Conservation (phyloP, 2,888 invertebrate genomes). For the Tenthredo notha region DNA sequence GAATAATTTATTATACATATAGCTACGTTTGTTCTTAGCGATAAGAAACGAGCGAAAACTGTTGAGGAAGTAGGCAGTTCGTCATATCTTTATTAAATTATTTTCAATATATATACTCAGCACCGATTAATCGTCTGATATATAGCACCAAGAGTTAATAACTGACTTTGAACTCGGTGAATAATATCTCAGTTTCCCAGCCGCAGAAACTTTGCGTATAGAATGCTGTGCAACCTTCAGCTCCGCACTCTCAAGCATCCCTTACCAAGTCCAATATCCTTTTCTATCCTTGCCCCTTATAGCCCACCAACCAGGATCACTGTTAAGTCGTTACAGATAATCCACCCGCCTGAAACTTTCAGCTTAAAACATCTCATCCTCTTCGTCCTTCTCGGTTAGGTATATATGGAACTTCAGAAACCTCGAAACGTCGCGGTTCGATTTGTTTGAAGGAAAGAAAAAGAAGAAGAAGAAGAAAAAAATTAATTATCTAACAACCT, state of each 20-base stretch:
- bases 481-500: slow-evolving; percentile 31
- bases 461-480: not conserved
- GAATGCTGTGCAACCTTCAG: slow-evolving; percentile 31
- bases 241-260: not conserved
- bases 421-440: not conserved
- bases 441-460: slow-evolving; percentile 15
- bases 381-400: not conserved
- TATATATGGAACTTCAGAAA: not conserved
- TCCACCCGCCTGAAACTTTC: slow-evolving; percentile 26
- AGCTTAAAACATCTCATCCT: not conserved
- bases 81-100: slow-evolving; percentile 44
- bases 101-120: slow-evolving; percentile 43
- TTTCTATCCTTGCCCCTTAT: slow-evolving; percentile 22
- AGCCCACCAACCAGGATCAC: slow-evolving; percentile 32
- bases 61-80: not conserved
- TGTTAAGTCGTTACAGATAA: slow-evolving; percentile 51
- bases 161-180: slow-evolving; percentile 57
- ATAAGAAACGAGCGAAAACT: too few relatives aligned
- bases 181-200: slow-evolving; percentile 62
- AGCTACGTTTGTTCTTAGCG: not conserved
- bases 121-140: slow-evolving; percentile 30
- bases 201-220: slow-evolving; percentile 60
- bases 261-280: slow-evolving; percentile 40
- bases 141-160: slow-evolving; percentile 61
- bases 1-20: not conserved